Evolutionary conservation across 1,140 invertebrate genomes (phyloP).

Genomic region (Adoxophyes honmai): DNA sequence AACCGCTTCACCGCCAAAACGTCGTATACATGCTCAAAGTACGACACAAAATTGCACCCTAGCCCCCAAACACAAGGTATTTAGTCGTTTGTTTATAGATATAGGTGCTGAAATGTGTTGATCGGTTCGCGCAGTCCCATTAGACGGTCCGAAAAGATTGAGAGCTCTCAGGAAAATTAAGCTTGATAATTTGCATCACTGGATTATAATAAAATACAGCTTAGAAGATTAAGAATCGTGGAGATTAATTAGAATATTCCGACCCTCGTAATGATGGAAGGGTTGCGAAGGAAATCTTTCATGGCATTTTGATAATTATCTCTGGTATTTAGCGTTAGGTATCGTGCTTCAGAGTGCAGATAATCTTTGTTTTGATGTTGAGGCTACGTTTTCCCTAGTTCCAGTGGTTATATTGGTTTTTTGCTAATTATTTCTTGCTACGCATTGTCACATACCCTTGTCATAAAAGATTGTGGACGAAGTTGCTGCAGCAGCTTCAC

Average conservation of each 20-base stretch:
- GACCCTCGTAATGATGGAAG: neutral
- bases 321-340: no score
- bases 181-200: constrained; percentile 10
- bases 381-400: no score
- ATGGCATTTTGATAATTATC: no score
- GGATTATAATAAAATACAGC: constrained; percentile 10
- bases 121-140: constrained; percentile 18
- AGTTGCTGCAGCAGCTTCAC: no score
- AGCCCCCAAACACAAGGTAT: neutral
- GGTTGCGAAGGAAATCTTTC: neutral
- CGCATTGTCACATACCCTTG: no score
- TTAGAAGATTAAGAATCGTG: neutral
- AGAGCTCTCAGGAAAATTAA: constrained; percentile 23
- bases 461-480: no score
- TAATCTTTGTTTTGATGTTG: no score
- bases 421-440: no score
- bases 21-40: neutral
- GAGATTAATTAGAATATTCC: neutral
- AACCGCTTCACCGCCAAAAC: neutral
- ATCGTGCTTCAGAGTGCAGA: no score
- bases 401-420: no score
- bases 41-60: neutral
- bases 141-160: constrained; percentile 18
- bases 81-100: neutral
- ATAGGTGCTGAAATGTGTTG: constrained; percentile 2